Evolutionary conservation across 37 sponge, comb jelly and placozoan genomes (phyloP), one percentile per base, ranked within the genome.

Genomic region (Halichondria panicea): DNA sequence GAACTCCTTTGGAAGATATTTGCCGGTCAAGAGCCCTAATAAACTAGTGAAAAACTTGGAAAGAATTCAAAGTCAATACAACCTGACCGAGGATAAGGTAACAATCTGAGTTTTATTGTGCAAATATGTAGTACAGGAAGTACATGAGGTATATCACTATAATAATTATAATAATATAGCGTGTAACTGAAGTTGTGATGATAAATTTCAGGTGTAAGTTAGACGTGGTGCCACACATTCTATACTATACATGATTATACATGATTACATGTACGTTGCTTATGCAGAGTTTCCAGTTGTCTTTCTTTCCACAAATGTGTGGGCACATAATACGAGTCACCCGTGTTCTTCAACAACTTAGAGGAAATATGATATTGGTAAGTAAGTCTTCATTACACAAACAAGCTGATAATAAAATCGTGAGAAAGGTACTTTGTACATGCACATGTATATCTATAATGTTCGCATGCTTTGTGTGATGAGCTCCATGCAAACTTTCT

Each of bases 241-340:
- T n/a, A n/a, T n/a, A n/a, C n/a, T n/a, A n/a, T n/a, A n/a, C n/a
- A n/a, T 63, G 36, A 34, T 63, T 31, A 6, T 5, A 63, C 33
- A 64, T 19, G 11, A 64, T 18, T 1, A 11, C 34, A 5, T 27
- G n/a, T 42, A 19, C 27, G 9, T 66, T 15, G 24, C 31, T 66
- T 13, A 33, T 42, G 21, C 56, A 86, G 87, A 66, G 65, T 32
- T 53, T 60, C 55, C 81, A 80, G 42, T 61, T 86, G 30, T 54
- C 74, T 69, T 86, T 86, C 66, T 86, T 86, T 53, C 60, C 81
- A 45, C 65, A 72, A 38, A 75, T 76, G 19, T 75, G 81, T 63
- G 80, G 80, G 32, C 87, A 86, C 66, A 44, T 86, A 21, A 34
- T 86, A 19, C 33, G 87, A 43, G 42, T 68, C 3, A 13, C 25